Conservation (phyloP, 2,797 vertebrate species). For the Allobates femoralis region DNA sequence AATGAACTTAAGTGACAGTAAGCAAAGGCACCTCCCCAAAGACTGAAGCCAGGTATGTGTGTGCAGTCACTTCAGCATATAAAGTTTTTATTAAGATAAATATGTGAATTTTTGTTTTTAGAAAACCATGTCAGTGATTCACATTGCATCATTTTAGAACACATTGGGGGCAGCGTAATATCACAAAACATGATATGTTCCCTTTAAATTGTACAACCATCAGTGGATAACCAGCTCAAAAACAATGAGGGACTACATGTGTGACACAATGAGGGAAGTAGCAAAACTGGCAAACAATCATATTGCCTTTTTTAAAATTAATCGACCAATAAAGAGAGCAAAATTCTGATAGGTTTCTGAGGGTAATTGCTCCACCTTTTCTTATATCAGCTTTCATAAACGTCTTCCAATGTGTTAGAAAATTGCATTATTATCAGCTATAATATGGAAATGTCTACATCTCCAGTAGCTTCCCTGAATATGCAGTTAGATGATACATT, state of each 20-base stretch:
- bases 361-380: not conserved
- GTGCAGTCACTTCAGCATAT: no score
- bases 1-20: no score
- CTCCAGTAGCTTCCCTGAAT: not conserved
- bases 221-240: not conserved
- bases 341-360: not conserved
- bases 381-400: not conserved
- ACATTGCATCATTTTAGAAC: no score
- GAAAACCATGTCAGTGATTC: no score
- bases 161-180: no score
- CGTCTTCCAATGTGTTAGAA: not conserved
- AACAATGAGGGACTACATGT: not conserved
- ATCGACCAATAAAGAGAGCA: not conserved
- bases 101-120: no score
- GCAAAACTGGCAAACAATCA: not conserved
- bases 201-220: not conserved
- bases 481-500: not conserved
- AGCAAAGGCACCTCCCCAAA: no score
- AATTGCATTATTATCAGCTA: not conserved
- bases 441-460: not conserved
- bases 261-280: not conserved
- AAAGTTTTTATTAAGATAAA: no score
- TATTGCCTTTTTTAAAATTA: not conserved
- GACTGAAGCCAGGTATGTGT: no score
- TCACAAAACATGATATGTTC: no score